Evolutionary conservation across 2,113 vertebrate genomes (phyloP), one percentile per base, ranked within the genome.

Genomic region (Scolopax mira): DNA sequence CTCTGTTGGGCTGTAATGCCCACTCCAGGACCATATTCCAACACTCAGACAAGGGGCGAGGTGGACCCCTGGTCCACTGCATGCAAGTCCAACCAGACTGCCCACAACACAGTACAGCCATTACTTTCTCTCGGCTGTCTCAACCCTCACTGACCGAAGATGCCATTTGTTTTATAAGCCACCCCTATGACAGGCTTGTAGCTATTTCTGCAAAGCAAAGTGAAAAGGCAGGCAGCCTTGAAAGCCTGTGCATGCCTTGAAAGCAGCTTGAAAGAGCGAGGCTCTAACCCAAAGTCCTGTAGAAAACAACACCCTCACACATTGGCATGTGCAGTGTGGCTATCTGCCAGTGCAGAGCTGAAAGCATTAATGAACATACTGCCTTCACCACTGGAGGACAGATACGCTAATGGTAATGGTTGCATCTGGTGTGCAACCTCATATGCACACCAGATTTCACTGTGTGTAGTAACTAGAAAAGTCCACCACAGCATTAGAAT

Each of bases 11-110:
- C 70, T 87, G 67, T 25, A 75, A 33, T 7, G 7, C 46, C 41
- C 31, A 17, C 35, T 4, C 25, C 62, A 49, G 64, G 31, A 61
- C 21, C 35, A 21, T 2, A 2, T 24, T 75, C 31, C 37, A 60
- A 66, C 51, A 27, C 35, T 52, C 2, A 7, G 46, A 42, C 31
- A 46, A 87, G 30, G 42, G 25, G 13, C 0, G 0, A 70, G 31
- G 33, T n/a, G 55, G 57, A 31, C 37, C 81, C 31, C 22, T 31
- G 44, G 35, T 18, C 27, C 12, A 27, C 46, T 48, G 44, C 19
- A 21, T 11, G 18, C 49, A 74, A 5, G 17, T 28, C 86, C 44
- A 41, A 35, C n/a, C 60, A 74, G 69, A 12, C 11, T 30, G 28
- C 8, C 55, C 33, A 55, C 52, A 79, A 82, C 58, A 60, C 9